Evolutionary conservation across 2,797 vertebrate species (phyloP).

Genomic region (Onychomys arenicola): DNA sequence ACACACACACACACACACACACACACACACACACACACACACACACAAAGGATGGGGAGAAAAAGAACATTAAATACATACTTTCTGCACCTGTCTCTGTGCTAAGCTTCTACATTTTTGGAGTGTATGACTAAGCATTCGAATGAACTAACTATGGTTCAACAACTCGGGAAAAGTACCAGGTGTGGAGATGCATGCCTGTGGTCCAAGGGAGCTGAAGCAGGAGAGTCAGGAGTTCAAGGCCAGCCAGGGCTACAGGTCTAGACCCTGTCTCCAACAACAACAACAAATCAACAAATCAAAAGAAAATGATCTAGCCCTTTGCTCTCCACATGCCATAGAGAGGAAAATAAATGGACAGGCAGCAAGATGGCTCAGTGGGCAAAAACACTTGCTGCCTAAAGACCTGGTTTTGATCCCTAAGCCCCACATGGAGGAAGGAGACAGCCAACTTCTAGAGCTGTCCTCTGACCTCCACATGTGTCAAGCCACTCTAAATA

Average conservation of each 20-base stretch:
- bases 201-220: not conserved
- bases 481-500: not conserved
- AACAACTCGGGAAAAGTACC: not conserved
- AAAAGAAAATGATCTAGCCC: not conserved
- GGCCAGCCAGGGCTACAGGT: not conserved
- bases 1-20: not conserved
- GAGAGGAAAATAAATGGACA: slow-evolving; percentile 9
- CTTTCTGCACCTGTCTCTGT: not conserved
- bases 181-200: too few relatives aligned
- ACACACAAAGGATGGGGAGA: not conserved
- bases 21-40: too few relatives aligned
- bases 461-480: not conserved
- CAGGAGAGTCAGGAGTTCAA: not conserved
- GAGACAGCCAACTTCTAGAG: too few relatives aligned
- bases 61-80: not conserved
- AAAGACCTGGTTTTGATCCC: not conserved
- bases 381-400: not conserved
- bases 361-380: not conserved
- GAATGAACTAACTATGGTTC: not conserved
- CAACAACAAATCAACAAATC: not conserved
- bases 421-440: not conserved
- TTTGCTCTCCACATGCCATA: not conserved
- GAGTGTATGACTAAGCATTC: not conserved
- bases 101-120: not conserved
- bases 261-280: not conserved